Evolutionary conservation across 2,888 invertebrate species (phyloP), one percentile per base, ranked within the genome.

Genomic region (Eupeodes latifasciatus): DNA sequence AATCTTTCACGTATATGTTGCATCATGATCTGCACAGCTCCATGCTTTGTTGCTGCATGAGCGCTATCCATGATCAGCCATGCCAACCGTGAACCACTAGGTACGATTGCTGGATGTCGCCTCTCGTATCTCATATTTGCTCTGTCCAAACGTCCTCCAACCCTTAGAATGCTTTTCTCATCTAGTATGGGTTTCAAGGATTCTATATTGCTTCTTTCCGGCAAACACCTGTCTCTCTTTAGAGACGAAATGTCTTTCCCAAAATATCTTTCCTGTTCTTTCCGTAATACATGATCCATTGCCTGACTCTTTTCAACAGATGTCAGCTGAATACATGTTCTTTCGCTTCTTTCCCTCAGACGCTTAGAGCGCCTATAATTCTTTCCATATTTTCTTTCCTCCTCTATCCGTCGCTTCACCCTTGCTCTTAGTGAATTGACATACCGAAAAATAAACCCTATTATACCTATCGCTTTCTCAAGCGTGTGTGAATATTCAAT

Each of bases 21-120:
- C n/a, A 10, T 19, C 10, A 62, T 62, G 6, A 40, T 16, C 66
- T 19, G 44, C 7, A 66, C 47, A 19, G 12, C 66, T 19, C 44
- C 66, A 40, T 66, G 66, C 27, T 66, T 66, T 9, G 66, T 66
- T 5, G 66, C 47, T 49, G 9, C 40, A 12, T 66, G 66, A 66
- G 66, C 47, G 10, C 49, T 19, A 12, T 49, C 66, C 49, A 66
- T 66, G 12, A 66, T 66, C 19, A 66, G 16, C 49, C 49, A 66
- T 12, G 66, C 40, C 16, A 64, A 64, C 11, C 64, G 64, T 10
- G 44, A 64, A 9, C 16, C 47, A n/a, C 14, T 64, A 9, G 64
- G n/a, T 44, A 62, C 40, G 40, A 62, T 62, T 64, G 14, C 64
- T 64, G 40, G 40, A 40, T 40, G 40, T 40, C 40, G 40, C 9